Evolutionary conservation across 2,888 invertebrate genomes (phyloP).

Genomic region (Nomada fabriciana): DNA sequence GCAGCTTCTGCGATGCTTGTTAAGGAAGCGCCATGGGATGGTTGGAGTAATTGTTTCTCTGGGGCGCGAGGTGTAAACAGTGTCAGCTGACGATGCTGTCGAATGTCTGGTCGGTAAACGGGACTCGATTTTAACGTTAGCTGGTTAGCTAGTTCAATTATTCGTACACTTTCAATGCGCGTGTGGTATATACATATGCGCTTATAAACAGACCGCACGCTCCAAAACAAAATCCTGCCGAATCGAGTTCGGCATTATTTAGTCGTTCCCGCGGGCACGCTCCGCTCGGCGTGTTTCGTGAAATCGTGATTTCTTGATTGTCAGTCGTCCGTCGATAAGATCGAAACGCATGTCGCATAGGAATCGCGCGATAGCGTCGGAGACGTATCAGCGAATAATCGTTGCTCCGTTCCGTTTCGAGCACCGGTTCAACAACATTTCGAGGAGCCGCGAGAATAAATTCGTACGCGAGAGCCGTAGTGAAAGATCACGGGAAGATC

Average conservation of each 20-base stretch:
- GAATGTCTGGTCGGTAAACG: no score
- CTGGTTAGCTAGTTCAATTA: no score
- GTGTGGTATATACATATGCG: no score
- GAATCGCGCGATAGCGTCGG: constrained; percentile 41
- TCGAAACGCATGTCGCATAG: constrained; percentile 47
- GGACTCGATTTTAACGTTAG: no score
- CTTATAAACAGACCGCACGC: no score
- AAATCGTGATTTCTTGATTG: constrained; percentile 46
- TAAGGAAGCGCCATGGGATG: neutral
- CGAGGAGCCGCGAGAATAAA: constrained; percentile 58
- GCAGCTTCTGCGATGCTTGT: neutral
- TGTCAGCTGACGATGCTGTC: no score
- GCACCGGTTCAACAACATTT: constrained; percentile 24
- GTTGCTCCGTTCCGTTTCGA: constrained; percentile 41
- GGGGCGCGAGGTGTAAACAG: no score
- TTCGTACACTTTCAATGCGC: no score
- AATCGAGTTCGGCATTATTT: neutral
- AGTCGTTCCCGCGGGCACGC: constrained; percentile 3
- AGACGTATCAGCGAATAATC: constrained; percentile 41
- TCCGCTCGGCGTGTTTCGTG: constrained; percentile 24
- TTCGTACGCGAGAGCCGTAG: constrained; percentile 63
- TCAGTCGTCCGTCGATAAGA: constrained; percentile 49
- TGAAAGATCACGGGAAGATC: constrained; percentile 72
- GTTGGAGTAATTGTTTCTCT: neutral
- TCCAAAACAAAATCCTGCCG: neutral